A percentile compares a stretch with the other conserved stretches of the same genome.
phyloP scores from a whole-genome alignment of 2,888 invertebrate species.

The Hyposoter dolosus region DNA sequence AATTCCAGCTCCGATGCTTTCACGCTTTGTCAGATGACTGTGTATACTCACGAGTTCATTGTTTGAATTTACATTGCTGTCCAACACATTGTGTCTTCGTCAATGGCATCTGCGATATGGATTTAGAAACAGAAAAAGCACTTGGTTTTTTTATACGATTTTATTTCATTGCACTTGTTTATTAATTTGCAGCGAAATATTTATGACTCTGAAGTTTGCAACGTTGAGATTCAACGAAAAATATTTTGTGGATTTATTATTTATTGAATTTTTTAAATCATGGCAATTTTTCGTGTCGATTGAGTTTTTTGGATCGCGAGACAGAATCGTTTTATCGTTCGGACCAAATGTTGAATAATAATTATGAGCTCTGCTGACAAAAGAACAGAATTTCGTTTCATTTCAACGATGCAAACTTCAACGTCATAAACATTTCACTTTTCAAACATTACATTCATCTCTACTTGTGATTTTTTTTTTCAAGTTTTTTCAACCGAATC shows the following conservation, averaged over 20 bases:
- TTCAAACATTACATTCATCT: background rate
- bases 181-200: background rate
- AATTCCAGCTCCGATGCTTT: constrained; percentile 63
- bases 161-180: constrained; percentile 11
- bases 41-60: constrained; percentile 64
- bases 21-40: constrained; percentile 58
- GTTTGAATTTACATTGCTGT: constrained; percentile 65
- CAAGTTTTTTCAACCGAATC: background rate
- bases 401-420: no score
- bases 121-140: constrained; percentile 30
- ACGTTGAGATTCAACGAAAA: no score
- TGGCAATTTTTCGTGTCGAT: no score
- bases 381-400: no score
- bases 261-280: no score
- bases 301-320: no score
- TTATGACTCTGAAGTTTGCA: no score
- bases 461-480: background rate
- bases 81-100: constrained; percentile 47
- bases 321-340: no score
- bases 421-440: background rate
- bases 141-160: constrained; percentile 11
- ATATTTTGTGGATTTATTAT: no score
- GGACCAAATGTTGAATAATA: no score
- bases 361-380: no score
- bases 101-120: constrained; percentile 34